Base-by-base conservation (phyloP, 2,113 vertebrate genomes). In the Callorhinus ursinus region DNA sequence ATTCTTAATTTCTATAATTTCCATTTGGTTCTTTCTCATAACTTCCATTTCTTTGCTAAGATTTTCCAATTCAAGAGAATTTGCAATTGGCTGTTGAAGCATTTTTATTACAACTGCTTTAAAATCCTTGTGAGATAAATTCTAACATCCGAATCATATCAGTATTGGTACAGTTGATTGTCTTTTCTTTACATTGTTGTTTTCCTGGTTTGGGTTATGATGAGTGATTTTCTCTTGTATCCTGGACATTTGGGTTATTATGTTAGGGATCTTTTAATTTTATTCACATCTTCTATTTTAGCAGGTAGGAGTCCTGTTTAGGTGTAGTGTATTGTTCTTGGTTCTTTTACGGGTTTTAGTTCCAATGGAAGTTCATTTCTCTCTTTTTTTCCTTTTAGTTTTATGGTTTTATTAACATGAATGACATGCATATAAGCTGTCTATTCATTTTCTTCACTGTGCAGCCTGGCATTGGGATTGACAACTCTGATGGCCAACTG, bases 91-190 rank as follows among this genome's bases (percentile, higher is more conserved):
- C n/a, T 31, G 5, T 13, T 96, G 72, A 42, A 42, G 16, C 12
- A 42, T 55, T 93, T 85, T 71, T 79, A 93, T 71, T 59, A 93
- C 1, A 79, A 79, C 42, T 85, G 53, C 46, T 86, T 55, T 79
- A 46, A 95, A 72, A 93, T 79, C n/a, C 69, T 90, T 83, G 28
- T 21, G 61, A 88, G 67, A 65, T 79, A 85, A 49, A 85, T 53
- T 46, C 13, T 61, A 76, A 15, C 36, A 69, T 39, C 53, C 92
- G 65, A 69, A 46, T 61, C 5, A 3, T 24, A 53, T 26, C 2
- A 15, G 22, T 39, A n/a, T 31, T 69, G 69, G 26, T 49, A 49
- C 22, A 18, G 18, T 46, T 42, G 36, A 26, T 2, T 61, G 19
- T 28, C 61, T 79, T 63, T 90, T 16, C 11, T 33, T 55, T 57